phyloP scores from a whole-genome alignment of 2,888 invertebrate genomes.

The Trachelus stipa region DNA sequence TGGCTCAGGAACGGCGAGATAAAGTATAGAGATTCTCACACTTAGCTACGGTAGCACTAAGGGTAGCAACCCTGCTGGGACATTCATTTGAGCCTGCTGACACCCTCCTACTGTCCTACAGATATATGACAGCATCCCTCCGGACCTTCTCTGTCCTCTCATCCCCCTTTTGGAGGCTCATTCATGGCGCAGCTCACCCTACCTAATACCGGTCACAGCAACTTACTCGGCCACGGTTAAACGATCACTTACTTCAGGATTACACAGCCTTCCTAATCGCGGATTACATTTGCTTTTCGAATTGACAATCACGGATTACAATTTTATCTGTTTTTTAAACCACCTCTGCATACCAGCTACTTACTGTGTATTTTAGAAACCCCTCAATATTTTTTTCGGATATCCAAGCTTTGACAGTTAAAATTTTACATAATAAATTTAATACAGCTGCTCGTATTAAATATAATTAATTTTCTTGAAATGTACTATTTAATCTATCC shows the following conservation, averaged over 20 bases:
- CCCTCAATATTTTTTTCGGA: not conserved
- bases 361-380: not conserved
- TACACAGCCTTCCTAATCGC: slow-evolving; percentile 35
- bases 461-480: not conserved
- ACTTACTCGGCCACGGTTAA: slow-evolving; percentile 32
- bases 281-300: slow-evolving; percentile 36
- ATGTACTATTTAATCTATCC: not conserved
- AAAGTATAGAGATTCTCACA: slow-evolving; percentile 44
- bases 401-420: not conserved
- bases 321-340: not conserved
- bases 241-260: slow-evolving; percentile 42
- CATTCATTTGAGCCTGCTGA: slow-evolving; percentile 55
- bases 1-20: not conserved
- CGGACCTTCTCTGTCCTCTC: slow-evolving; percentile 30
- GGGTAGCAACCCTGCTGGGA: slow-evolving; percentile 54
- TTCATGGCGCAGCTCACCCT: slow-evolving; percentile 2
- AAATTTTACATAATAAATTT: not conserved
- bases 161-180: slow-evolving; percentile 20
- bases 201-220: slow-evolving; percentile 25
- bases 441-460: not conserved
- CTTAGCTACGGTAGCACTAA: slow-evolving; percentile 42
- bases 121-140: slow-evolving; percentile 48
- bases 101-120: slow-evolving; percentile 52
- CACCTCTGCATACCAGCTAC: not conserved
- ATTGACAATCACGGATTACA: not conserved